Conservation (phyloP, 92 coral and sea anemone species). For the Epizoanthus ramosus region DNA sequence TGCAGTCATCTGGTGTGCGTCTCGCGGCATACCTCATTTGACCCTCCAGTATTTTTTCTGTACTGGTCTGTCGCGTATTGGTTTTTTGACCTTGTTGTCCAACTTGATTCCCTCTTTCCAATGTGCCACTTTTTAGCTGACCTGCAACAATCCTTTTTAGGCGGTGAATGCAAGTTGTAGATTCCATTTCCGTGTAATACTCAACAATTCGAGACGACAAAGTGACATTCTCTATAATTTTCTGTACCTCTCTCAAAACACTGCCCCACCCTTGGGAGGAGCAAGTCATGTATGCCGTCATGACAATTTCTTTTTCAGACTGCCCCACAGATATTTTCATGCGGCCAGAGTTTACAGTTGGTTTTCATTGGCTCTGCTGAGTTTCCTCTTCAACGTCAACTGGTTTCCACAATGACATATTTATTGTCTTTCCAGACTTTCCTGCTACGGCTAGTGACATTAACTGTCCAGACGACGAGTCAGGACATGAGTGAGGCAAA, state of each 20-base stretch:
- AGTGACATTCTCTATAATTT: constrained; percentile 30
- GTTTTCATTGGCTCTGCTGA: constrained; percentile 10
- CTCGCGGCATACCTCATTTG: constrained; percentile 35
- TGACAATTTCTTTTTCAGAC: constrained; percentile 23
- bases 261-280: constrained; percentile 40
- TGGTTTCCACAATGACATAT: constrained; percentile 19
- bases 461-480: no score
- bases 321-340: constrained; percentile 32
- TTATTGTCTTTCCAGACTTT: not conserved
- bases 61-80: not conserved
- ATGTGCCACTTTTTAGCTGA: not conserved
- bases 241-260: constrained; percentile 20
- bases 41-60: constrained; percentile 4
- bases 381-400: constrained; percentile 24
- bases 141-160: constrained; percentile 24
- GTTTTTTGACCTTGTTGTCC: not conserved
- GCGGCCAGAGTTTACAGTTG: not conserved
- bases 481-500: no score
- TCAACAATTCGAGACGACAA: constrained; percentile 35
- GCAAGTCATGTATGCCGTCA: constrained; percentile 14
- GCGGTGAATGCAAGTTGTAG: constrained; percentile 14
- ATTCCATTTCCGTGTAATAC: constrained; percentile 11
- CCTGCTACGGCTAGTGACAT: no score
- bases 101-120: not conserved
- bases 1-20: constrained; percentile 21